phyloP scores from a whole-genome alignment of 2,113 vertebrate genomes.

The Hippocampus abdominalis region DNA sequence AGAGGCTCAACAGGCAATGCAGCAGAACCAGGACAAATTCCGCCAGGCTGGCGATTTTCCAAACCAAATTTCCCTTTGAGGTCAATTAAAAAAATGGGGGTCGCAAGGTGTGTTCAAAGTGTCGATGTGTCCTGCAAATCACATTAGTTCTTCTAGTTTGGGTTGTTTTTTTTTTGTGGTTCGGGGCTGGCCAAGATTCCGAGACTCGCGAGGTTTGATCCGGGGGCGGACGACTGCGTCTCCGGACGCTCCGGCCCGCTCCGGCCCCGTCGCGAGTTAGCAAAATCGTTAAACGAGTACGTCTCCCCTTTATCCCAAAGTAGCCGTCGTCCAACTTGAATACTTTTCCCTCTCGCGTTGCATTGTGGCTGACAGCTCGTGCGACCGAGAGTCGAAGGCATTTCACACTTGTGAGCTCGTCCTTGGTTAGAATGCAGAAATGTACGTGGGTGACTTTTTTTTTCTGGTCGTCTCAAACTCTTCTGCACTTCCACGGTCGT shows the following conservation, averaged over 20 bases:
- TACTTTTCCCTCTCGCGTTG: slow-evolving; percentile 13
- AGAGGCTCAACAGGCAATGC: slow-evolving; percentile 1
- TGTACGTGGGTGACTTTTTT: slow-evolving; percentile 23
- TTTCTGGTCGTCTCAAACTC: not conserved
- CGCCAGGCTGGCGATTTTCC: not conserved
- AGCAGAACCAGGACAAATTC: slow-evolving; percentile 17
- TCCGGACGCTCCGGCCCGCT: no score
- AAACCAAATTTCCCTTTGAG: not conserved
- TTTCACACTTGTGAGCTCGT: slow-evolving; percentile 55
- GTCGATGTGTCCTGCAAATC: no score
- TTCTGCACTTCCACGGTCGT: slow-evolving; percentile 29
- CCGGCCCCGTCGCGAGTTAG: no score
- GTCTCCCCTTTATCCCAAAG: no score
- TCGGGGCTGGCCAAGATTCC: no score
- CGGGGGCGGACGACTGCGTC: no score
- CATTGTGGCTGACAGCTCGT: no score
- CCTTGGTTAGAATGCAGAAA: slow-evolving; percentile 47
- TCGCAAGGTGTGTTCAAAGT: no score
- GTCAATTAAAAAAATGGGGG: not conserved
- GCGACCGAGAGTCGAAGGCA: not conserved
- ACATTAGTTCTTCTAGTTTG: no score
- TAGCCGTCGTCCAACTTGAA: not conserved
- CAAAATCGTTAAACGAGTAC: no score
- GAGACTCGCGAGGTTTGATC: no score
- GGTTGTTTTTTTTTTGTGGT: no score